Percentiles rank a stretch among this genome's conserved stretches.
phyloP scores from a whole-genome alignment of 2,113 vertebrate genomes.

The Cheirogaleus medius region DNA sequence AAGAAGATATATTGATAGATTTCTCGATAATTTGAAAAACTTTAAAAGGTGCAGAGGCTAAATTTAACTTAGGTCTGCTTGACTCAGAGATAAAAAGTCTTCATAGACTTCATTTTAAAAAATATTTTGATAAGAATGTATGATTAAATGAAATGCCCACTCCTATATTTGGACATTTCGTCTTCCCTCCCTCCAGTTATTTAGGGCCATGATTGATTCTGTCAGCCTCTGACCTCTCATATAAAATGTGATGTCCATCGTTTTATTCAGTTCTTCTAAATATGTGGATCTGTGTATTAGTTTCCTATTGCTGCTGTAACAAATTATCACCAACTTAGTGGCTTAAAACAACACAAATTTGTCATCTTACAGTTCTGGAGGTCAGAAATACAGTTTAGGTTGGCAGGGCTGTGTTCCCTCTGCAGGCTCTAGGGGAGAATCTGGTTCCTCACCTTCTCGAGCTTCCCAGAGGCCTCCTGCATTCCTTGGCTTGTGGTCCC shows the following conservation, averaged over 20 bases:
- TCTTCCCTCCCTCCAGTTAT: neutral
- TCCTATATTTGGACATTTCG: neutral
- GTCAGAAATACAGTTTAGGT: neutral
- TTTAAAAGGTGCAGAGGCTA: neutral
- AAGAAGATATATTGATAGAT: neutral
- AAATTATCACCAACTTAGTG: neutral
- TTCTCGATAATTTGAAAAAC: neutral
- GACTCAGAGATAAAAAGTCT: neutral
- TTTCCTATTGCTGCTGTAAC: neutral
- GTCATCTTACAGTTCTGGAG: neutral
- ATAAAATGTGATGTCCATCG: neutral
- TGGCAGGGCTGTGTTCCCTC: neutral
- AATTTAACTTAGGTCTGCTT: neutral
- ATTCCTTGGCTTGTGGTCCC: neutral
- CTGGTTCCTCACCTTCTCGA: neutral
- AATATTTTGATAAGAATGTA: neutral
- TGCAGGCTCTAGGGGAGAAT: neutral
- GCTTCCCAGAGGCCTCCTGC: neutral
- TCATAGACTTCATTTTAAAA: neutral
- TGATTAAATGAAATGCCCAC: neutral
- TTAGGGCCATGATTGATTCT: neutral
- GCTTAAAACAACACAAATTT: neutral
- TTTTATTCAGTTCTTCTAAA: neutral
- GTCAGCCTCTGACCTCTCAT: neutral
- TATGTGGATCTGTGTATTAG: neutral